Evolutionary conservation across 2,797 vertebrate species (phyloP).

Genomic region (Loriculus beryllinus): DNA sequence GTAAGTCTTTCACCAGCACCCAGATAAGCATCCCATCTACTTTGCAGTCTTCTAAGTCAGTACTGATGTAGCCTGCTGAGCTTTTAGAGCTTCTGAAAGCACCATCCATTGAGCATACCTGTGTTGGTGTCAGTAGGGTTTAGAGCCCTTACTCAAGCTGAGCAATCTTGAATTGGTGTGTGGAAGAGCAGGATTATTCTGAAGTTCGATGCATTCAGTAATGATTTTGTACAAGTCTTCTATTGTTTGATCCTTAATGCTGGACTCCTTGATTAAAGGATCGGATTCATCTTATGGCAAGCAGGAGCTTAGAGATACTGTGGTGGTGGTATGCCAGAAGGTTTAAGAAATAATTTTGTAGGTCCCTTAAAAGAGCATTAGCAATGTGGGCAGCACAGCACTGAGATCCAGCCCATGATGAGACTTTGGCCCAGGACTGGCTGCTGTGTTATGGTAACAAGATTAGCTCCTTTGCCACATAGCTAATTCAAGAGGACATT

Average conservation of each 20-base stretch:
- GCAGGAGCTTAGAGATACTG: neutral
- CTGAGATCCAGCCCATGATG: neutral
- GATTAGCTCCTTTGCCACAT: neutral
- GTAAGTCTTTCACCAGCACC: neutral
- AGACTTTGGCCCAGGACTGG: neutral
- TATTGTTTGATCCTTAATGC: neutral
- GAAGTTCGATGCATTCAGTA: neutral
- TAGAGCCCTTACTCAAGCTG: neutral
- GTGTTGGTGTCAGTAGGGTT: neutral
- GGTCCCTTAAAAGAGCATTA: neutral
- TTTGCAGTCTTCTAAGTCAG: neutral
- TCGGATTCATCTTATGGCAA: fast-evolving
- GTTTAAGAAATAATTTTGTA: neutral
- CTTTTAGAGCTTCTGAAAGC: neutral
- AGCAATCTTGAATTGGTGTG: neutral
- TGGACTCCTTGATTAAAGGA: neutral
- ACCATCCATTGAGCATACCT: fast-evolving
- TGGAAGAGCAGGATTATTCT: neutral
- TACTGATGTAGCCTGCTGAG: neutral
- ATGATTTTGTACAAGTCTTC: neutral
- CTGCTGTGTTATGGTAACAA: neutral
- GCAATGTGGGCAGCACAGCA: neutral
- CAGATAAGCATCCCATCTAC: neutral
- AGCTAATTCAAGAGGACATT: neutral
- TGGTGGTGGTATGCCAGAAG: neutral